phyloP scores from a whole-genome alignment of 2,113 vertebrate genomes.

The Pithys albifrons region DNA sequence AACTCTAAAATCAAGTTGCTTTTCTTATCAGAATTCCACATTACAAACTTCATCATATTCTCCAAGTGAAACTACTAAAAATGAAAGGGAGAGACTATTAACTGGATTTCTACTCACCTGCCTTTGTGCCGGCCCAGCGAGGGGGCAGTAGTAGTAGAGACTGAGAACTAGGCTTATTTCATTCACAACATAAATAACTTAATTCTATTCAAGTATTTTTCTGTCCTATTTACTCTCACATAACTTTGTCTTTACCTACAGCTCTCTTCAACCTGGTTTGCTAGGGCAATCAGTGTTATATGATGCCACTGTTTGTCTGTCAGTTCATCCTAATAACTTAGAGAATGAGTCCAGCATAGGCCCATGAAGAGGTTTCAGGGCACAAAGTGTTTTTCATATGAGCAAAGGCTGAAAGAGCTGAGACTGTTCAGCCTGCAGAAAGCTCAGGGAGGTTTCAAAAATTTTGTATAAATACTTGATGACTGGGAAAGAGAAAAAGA shows the following conservation, averaged over 20 bases:
- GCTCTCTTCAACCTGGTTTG: neutral
- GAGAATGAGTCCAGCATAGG: neutral
- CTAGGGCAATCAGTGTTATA: neutral
- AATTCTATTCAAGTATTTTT: neutral
- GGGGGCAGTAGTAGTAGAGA: neutral
- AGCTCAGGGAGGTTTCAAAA: neutral
- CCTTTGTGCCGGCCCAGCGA: neutral
- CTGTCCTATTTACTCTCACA: neutral
- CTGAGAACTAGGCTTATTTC: neutral
- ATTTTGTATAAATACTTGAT: neutral
- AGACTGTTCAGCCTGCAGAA: neutral
- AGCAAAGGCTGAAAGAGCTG: neutral
- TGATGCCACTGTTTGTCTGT: neutral
- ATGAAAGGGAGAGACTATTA: neutral
- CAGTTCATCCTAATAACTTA: neutral
- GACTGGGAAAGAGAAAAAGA: neutral
- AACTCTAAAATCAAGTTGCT: neutral
- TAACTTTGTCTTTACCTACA: neutral
- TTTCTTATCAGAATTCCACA: neutral
- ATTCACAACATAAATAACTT: neutral
- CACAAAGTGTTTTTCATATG: neutral
- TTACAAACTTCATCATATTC: neutral
- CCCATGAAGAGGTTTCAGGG: neutral
- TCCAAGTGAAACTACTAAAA: neutral
- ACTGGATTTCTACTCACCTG: neutral